A percentile compares a stretch with the other conserved stretches of the same genome.
phyloP scores from a whole-genome alignment of 2,888 invertebrate genomes.

The Harpagoxenus sublaevis region DNA sequence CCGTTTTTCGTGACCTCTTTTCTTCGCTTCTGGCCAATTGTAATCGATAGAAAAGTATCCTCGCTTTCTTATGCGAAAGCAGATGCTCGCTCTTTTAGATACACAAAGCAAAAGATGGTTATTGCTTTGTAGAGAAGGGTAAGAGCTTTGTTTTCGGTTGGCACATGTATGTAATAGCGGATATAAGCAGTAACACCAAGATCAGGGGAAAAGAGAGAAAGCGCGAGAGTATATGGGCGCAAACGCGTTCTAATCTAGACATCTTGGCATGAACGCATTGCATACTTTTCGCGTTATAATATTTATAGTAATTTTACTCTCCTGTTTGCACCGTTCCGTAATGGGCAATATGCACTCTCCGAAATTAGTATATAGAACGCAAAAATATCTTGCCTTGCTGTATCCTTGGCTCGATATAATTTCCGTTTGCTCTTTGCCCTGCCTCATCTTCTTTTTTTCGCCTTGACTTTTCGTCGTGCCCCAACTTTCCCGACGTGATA shows the following conservation, averaged over 20 bases:
- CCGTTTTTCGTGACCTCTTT: background rate
- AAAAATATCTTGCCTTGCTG: constrained; percentile 39
- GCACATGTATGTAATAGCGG: background rate
- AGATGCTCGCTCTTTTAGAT: background rate
- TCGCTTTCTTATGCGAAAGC: background rate
- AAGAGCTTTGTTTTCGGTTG: constrained; percentile 22
- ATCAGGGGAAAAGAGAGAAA: background rate
- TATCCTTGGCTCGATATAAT: constrained; percentile 19
- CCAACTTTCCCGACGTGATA: constrained; percentile 45
- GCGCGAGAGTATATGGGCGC: background rate
- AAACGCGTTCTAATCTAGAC: background rate
- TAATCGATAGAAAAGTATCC: background rate
- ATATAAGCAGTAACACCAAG: constrained; percentile 1
- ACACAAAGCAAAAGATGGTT: constrained; percentile 8
- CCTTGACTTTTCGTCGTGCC: constrained; percentile 23
- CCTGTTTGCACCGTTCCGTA: constrained; percentile 16
- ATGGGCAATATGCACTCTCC: constrained; percentile 56
- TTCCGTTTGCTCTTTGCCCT: constrained; percentile 1
- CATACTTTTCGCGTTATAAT: constrained; percentile 13
- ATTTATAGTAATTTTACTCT: constrained; percentile 47
- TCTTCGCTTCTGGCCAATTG: background rate
- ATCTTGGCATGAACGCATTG: constrained; percentile 19
- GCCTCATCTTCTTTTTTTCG: constrained; percentile 2
- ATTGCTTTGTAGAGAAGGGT: background rate
- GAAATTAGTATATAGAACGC: constrained; percentile 57